Conservation (phyloP, 2,113 vertebrate species). For the Sula dactylatra region DNA sequence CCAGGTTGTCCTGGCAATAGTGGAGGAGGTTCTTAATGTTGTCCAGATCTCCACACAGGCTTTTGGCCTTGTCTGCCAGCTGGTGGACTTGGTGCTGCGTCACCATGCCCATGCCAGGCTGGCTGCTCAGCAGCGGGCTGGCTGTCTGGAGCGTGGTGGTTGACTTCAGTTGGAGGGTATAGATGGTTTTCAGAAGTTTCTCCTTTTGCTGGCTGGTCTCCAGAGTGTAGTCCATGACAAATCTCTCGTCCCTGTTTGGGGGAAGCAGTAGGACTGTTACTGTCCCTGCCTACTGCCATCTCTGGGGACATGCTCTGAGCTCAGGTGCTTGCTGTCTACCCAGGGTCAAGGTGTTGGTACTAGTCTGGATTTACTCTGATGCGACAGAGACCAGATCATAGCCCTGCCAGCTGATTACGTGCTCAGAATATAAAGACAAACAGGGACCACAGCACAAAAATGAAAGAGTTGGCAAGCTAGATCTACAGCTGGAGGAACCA, state of each 20-base stretch:
- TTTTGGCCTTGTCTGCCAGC: slow-evolving; percentile 55
- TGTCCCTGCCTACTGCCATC: not conserved
- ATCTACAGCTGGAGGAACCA: not conserved
- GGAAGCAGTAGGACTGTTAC: not conserved
- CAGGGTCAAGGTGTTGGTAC: not conserved
- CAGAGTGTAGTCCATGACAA: slow-evolving; percentile 55
- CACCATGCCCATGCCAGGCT: slow-evolving; percentile 56
- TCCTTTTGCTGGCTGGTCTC: slow-evolving; percentile 60
- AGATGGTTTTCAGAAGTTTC: slow-evolving; percentile 67
- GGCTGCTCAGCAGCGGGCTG: slow-evolving; percentile 26
- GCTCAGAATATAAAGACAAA: not conserved
- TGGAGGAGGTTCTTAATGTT: slow-evolving; percentile 43
- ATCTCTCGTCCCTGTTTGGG: not conserved
- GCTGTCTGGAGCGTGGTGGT: not conserved
- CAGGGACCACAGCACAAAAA: not conserved
- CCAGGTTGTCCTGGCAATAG: slow-evolving; percentile 35
- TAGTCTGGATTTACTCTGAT: not conserved
- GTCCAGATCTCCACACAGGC: slow-evolving; percentile 44
- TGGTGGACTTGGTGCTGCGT: slow-evolving; percentile 56
- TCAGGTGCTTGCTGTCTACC: not conserved
- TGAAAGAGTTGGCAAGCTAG: not conserved
- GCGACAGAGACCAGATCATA: not conserved
- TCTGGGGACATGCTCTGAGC: not conserved
- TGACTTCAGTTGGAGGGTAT: slow-evolving; percentile 58
- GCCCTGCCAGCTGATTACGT: not conserved